Percentiles rank a stretch among this genome's conserved stretches.
phyloP scores from a whole-genome alignment of 2,888 invertebrate genomes.

The Tiliacea aurago region DNA sequence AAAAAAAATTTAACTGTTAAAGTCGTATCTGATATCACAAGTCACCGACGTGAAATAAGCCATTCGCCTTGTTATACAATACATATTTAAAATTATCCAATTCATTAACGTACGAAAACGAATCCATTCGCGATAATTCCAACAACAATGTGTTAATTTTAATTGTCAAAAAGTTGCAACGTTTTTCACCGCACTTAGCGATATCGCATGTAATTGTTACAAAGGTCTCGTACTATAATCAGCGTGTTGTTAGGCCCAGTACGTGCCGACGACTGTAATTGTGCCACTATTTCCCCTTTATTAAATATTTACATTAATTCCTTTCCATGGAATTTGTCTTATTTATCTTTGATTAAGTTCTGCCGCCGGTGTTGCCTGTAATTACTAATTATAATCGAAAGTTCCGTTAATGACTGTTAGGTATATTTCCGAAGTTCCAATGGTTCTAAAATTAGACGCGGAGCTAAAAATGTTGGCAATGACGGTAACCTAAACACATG shows the following conservation, averaged over 20 bases:
- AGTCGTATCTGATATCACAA: conserved; percentile 5
- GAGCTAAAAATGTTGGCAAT: conserved; percentile 36
- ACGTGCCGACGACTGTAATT: conserved; percentile 65
- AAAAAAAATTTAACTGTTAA: conserved; percentile 16
- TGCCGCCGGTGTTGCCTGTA: conserved; percentile 4
- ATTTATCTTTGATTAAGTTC: conserved; percentile 49
- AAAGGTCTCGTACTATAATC: conserved; percentile 58
- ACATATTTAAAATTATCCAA: conserved; percentile 2
- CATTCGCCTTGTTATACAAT: conserved; percentile 5
- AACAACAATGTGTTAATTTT: conserved; percentile 30
- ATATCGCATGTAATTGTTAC: conserved; percentile 59
- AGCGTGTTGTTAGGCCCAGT: conserved; percentile 54
- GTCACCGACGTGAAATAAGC: background rate
- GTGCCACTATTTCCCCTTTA: conserved; percentile 61
- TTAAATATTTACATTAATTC: conserved; percentile 66
- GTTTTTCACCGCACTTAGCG: conserved; percentile 26
- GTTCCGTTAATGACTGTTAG: background rate
- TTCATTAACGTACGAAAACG: background rate
- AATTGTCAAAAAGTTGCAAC: conserved; percentile 26
- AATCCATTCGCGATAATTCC: conserved; percentile 6
- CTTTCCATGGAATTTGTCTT: conserved; percentile 49
- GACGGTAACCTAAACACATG: conserved; percentile 11
- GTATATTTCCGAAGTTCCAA: background rate
- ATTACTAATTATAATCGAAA: conserved; percentile 34
- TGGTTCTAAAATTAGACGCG: conserved; percentile 23